Evolutionary conservation across 2,797 vertebrate species (phyloP), one percentile per base, ranked within the genome.

Genomic region (Halcyon badia): DNA sequence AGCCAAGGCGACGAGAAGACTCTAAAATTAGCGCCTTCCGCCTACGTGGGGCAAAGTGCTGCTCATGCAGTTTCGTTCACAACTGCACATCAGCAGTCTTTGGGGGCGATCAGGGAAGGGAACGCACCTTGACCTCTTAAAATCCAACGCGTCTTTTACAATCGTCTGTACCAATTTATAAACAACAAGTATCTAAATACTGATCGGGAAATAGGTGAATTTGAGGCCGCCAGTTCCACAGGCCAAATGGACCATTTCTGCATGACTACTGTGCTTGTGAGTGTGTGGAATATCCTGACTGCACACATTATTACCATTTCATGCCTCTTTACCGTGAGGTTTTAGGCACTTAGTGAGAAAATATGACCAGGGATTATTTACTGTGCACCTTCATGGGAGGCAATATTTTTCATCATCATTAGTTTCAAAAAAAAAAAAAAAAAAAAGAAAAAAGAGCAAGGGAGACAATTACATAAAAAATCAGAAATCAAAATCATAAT

Each of bases 11-110:
- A 58, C 14, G 39, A 44, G 51, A 51, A 79, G 56, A 54, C 57
- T 81, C 62, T 76, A 92, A 93, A 95, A 80, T 64, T 33, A 79
- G 51, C 66, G 28, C 81, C 61, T 84, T 91, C 44, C 33, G 69
- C 77, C 57, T 52, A 54, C 2, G 0, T 0, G 25, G 20, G 44
- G 85, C 25, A 79, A 89, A 75, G 72, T 54, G 30, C 39, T 71
- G 25, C 1, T 73, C 41, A 26, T 41, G 24, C 42, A 12, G 24
- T 28, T 58, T 81, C 54, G 20, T 62, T 89, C 70, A 58, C 12
- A 35, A 48, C 65, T 44, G 56, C 0, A 4, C 37, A 44, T 54
- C 37, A 46, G 51, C 49, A 17, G 22, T 65, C 52, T 72, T n/a
- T 25, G 26, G 0, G 0, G n/a, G 10, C 31, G 46, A 89, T n/a